These are phyloP conservation scores for Drosophila cracens DNA, from an alignment of 2,888 invertebrate species.

Conservation along the genomic window DNA sequence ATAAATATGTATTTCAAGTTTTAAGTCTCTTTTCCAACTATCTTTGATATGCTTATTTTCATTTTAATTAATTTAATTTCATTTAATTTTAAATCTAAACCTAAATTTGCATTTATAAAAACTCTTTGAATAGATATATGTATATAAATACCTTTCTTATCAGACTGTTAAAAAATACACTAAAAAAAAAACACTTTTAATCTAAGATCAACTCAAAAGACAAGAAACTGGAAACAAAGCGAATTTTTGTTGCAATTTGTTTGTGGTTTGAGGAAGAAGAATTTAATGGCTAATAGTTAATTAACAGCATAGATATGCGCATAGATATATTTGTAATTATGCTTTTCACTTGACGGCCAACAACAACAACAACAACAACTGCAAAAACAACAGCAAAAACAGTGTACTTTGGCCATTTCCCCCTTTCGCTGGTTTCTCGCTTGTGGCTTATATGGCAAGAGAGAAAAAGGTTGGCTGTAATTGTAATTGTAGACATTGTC, in stretches of 20 bases:
- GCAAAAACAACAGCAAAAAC: not conserved
- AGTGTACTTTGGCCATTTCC: conserved; percentile 29
- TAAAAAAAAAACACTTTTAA: not conserved
- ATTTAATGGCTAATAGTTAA: conserved; percentile 43
- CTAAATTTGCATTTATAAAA: not conserved
- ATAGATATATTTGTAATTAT: conserved; percentile 53
- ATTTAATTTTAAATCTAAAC: not conserved
- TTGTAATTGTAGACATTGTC: conserved; percentile 63
- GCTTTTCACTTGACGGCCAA: conserved; percentile 53
- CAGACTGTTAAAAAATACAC: not conserved
- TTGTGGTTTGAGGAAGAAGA: conserved; percentile 5
- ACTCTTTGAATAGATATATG: not conserved
- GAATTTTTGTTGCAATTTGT: not conserved
- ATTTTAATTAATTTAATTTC: not conserved
- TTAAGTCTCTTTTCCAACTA: not conserved
- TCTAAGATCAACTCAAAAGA: not conserved
- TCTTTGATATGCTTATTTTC: not conserved
- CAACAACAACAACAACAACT: not conserved
- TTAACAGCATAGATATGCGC: conserved; percentile 41
- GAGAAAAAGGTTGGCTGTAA: conserved; percentile 55
- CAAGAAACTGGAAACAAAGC: not conserved
- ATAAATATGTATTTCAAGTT: not conserved
- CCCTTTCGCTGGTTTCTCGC: conserved; percentile 42
- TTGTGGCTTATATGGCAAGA: conserved; percentile 37
- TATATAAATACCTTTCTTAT: not conserved